A percentile compares a stretch with the other conserved stretches of the same genome.
Evolutionary conservation across 2,113 vertebrate genomes (phyloP).

Genomic region (Hyperoodon ampullatus): DNA sequence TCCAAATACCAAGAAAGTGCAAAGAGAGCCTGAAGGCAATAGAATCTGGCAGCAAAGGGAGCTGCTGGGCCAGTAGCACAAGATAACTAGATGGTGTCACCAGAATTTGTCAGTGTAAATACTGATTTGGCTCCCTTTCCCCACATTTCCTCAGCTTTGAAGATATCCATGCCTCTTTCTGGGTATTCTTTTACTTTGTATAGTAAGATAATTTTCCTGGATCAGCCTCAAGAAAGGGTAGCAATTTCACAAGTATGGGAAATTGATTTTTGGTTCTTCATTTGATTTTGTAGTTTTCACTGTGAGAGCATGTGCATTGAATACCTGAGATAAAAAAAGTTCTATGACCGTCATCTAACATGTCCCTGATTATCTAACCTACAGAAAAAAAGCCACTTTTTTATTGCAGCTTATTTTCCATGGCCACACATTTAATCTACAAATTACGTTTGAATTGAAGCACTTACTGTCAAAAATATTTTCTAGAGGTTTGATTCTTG

Average conservation of each 20-base stretch:
- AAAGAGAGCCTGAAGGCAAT: background rate
- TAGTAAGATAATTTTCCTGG: conserved; percentile 31
- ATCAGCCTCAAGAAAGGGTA: background rate
- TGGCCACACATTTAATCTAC: background rate
- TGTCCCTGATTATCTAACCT: background rate
- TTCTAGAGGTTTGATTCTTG: background rate
- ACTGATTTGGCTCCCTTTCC: background rate
- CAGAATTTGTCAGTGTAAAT: background rate
- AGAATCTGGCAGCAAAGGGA: background rate
- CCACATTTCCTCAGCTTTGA: background rate
- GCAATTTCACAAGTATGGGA: conserved; percentile 33
- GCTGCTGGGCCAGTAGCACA: background rate
- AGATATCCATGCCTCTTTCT: conserved; percentile 7
- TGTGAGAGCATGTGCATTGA: background rate
- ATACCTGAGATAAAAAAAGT: background rate
- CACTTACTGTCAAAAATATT: background rate
- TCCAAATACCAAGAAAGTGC: conserved; percentile 20
- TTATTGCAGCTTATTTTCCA: background rate
- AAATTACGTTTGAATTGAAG: background rate
- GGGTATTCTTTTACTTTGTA: conserved; percentile 7
- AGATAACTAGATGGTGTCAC: background rate
- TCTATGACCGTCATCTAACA: background rate
- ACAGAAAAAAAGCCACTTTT: background rate
- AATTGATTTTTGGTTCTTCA: conserved; percentile 19
- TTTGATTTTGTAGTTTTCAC: conserved; percentile 31